A percentile compares a stretch with the other conserved stretches of the same genome.
Evolutionary conservation across 2,888 invertebrate species (phyloP).

Genomic region (Perizoma flavofasciatum): DNA sequence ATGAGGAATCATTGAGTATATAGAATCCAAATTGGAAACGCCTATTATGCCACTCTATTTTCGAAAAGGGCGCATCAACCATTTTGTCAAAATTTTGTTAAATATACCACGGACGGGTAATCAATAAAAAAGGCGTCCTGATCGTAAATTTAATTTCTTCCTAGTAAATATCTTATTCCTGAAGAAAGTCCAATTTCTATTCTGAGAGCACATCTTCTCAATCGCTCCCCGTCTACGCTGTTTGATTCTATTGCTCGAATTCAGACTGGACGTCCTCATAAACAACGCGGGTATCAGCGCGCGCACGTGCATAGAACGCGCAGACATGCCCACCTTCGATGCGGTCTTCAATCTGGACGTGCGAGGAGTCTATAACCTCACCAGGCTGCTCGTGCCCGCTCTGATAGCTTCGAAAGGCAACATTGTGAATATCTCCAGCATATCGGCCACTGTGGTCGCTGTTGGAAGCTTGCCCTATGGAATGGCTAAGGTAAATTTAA

Average conservation of each 20-base stretch:
- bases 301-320: slow-evolving; percentile 50
- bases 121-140: no score
- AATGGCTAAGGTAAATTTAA: slow-evolving; percentile 88
- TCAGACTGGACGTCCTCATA: slow-evolving; percentile 87
- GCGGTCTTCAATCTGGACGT: slow-evolving; percentile 86
- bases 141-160: no score
- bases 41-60: no score
- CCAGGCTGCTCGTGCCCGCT: slow-evolving; percentile 86
- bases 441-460: slow-evolving; percentile 87
- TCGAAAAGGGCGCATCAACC: no score
- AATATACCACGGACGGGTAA: no score
- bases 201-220: no score
- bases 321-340: slow-evolving; percentile 51
- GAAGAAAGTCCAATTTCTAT: no score
- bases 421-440: slow-evolving; percentile 90
- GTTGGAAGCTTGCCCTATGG: slow-evolving; percentile 93
- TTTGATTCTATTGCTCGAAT: background rate
- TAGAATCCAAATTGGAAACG: no score
- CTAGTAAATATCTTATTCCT: no score
- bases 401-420: slow-evolving; percentile 86
- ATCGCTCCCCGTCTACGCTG: no score
- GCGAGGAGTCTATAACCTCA: slow-evolving; percentile 84
- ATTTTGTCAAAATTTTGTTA: no score
- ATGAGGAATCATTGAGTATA: no score
- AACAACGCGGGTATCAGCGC: slow-evolving; percentile 84